These are phyloP conservation scores for Triplophysa bombifrons DNA, from an alignment of 2,797 vertebrate genomes.

Conservation along the genomic window DNA sequence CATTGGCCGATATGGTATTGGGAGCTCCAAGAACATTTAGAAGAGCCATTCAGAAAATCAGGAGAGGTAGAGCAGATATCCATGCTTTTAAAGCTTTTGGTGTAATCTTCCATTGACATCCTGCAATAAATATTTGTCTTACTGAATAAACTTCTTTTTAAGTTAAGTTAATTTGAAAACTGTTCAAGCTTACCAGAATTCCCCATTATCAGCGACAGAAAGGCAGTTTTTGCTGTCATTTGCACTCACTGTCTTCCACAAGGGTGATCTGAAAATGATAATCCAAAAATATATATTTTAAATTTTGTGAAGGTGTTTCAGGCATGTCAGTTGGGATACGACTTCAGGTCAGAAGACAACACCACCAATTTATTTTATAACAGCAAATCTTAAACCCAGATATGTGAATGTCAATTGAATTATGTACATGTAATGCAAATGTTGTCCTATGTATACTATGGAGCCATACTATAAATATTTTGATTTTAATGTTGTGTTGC, in stretches of 20 bases:
- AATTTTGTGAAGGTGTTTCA: background rate
- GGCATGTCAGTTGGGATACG: too few species aligned
- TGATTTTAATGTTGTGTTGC: too few species aligned
- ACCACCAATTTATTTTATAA: background rate
- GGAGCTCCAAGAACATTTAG: constrained; percentile 77
- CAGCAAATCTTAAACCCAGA: too few species aligned
- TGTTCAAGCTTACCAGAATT: constrained; percentile 74
- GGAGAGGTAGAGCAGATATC: constrained; percentile 85
- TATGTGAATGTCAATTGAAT: too few species aligned
- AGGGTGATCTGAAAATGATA: constrained; percentile 62
- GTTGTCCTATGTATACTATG: too few species aligned
- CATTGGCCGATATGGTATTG: constrained; percentile 78
- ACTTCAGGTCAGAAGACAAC: background rate
- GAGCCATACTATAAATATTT: too few species aligned
- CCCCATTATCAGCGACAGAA: constrained; percentile 68
- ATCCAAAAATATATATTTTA: background rate
- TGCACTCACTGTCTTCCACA: constrained; percentile 68
- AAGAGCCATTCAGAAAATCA: constrained; percentile 76
- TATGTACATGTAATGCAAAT: too few species aligned
- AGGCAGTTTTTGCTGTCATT: constrained; percentile 59
- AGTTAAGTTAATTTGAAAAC: background rate
- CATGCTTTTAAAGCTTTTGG: constrained; percentile 72
- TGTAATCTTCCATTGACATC: constrained; percentile 83
- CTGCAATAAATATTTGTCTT: constrained; percentile 61
- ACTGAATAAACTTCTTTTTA: background rate